phyloP scores from a whole-genome alignment of 2,888 invertebrate genomes.

The Ephialtes manifestator region DNA sequence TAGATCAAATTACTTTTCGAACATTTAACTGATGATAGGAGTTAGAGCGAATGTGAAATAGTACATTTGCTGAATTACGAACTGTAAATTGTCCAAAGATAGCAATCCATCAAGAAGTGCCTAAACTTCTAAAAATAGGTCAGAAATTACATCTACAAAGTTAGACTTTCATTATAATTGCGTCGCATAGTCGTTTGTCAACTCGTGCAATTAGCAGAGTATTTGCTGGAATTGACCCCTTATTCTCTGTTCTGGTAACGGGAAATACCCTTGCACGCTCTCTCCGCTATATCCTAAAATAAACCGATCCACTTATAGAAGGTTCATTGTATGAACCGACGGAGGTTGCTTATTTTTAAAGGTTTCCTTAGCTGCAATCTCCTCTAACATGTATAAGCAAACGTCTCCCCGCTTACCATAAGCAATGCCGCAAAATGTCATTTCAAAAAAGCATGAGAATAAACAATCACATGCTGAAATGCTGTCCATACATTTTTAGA shows the following conservation, averaged over 20 bases:
- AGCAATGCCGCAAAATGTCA: neutral
- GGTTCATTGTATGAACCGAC: slow-evolving; percentile 35
- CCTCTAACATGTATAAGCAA: neutral
- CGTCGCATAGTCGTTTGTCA: slow-evolving; percentile 11
- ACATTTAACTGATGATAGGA: neutral
- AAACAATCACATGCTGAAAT: neutral
- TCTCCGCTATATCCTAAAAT: slow-evolving; percentile 28
- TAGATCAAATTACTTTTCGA: neutral
- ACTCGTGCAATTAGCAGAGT: slow-evolving; percentile 16
- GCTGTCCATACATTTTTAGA: neutral
- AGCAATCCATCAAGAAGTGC: neutral
- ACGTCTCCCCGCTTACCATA: neutral
- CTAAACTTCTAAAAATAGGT: neutral
- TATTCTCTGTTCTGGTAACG: neutral
- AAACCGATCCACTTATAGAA: slow-evolving; percentile 36
- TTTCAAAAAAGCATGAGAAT: neutral
- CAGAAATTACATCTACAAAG: slow-evolving; percentile 1
- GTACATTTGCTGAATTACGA: neutral
- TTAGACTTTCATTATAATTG: neutral
- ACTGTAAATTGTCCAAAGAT: neutral
- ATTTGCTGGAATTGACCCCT: neutral
- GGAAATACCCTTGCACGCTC: neutral
- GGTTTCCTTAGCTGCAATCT: neutral
- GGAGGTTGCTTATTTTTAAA: slow-evolving; percentile 16
- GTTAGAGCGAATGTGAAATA: too few relatives aligned